A percentile compares a stretch with the other conserved stretches of the same genome.
These are phyloP conservation scores for Epinephelus awoara DNA, from an alignment of 2,797 vertebrate genomes.

Conservation along the genomic window DNA sequence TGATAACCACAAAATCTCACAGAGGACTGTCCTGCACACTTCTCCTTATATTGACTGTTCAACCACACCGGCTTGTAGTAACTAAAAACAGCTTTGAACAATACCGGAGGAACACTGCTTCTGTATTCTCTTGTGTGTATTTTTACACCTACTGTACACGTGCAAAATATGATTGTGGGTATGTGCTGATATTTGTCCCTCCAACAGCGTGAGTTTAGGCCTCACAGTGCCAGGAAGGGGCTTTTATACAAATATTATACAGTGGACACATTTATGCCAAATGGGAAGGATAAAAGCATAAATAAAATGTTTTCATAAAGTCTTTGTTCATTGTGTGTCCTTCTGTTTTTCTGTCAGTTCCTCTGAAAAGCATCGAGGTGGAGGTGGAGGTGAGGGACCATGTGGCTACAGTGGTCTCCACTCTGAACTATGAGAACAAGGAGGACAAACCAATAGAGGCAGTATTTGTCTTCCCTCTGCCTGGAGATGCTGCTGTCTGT, in stretches of 20 bases:
- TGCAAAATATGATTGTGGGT: neutral
- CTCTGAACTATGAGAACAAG: conserved; percentile 87
- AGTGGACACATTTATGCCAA: too few relatives aligned
- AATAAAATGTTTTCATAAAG: neutral
- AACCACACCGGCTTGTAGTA: neutral
- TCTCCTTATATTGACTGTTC: neutral
- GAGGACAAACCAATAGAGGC: conserved; percentile 85
- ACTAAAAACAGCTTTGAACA: too few relatives aligned
- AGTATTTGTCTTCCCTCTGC: conserved; percentile 89
- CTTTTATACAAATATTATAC: neutral
- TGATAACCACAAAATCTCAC: neutral
- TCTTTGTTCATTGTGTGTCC: neutral
- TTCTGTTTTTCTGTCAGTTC: conserved; percentile 66
- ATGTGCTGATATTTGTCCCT: too few relatives aligned
- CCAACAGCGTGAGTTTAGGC: too few relatives aligned
- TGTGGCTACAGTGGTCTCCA: conserved; percentile 86
- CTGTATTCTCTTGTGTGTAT: too few relatives aligned
- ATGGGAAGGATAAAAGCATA: neutral
- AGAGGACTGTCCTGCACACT: too few relatives aligned
- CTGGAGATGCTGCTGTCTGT: conserved; percentile 88
- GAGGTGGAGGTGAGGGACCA: conserved; percentile 85
- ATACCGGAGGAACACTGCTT: too few relatives aligned
- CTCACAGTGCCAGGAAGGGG: too few relatives aligned
- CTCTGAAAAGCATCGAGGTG: conserved; percentile 87
- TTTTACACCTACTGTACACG: neutral